Evolutionary conservation across 1,140 invertebrate species (phyloP), one percentile per base, ranked within the genome.

Genomic region (Megathymus violae): DNA sequence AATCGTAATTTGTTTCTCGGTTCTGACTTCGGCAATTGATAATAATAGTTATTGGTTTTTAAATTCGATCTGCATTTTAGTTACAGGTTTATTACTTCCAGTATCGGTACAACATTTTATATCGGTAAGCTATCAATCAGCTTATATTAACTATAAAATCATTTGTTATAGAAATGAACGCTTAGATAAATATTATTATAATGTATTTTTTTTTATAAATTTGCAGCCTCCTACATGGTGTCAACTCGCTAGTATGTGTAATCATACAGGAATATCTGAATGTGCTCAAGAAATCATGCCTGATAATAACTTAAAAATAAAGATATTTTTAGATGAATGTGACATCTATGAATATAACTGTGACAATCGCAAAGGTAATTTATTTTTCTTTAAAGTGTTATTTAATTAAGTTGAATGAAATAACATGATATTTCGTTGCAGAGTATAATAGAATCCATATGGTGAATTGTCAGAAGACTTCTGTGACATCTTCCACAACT

Each of bases 301-400:
- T 1, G 27, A 25, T 3, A n/a, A 67, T 5, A 16, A 52, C 22
- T 19, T 19, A 13, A 10, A 63, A 9, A 41, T 61, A 7, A 51
- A 68, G 58, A 47, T 67, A 22, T 85, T 85, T 58, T 58, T 78
- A 52, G 82, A 85, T 46, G 69, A 78, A 47, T 85, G 82, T 50
- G 80, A 85, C 47, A 51, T 77, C 62, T 71, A 60, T 27, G 82
- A 85, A 62, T 80, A 75, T 47, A 85, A 83, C 46, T 85, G 82
- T 47, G 80, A 83, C 47, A 54, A 77, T 59, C 46, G 58, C 3
- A 72, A 61, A 64, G 60, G 80, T 80, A 66, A 61, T 52, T 64
- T 10, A 41, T 44, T 11, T 36, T 52, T 7, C 27, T 27, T 52
- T n/a, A 9, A 38, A 43, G 44, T 27, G 11, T 62, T 27, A 31